These are phyloP conservation scores for Thamnophis elegans DNA, from an alignment of 2,797 vertebrate genomes.

Conservation along the genomic window DNA sequence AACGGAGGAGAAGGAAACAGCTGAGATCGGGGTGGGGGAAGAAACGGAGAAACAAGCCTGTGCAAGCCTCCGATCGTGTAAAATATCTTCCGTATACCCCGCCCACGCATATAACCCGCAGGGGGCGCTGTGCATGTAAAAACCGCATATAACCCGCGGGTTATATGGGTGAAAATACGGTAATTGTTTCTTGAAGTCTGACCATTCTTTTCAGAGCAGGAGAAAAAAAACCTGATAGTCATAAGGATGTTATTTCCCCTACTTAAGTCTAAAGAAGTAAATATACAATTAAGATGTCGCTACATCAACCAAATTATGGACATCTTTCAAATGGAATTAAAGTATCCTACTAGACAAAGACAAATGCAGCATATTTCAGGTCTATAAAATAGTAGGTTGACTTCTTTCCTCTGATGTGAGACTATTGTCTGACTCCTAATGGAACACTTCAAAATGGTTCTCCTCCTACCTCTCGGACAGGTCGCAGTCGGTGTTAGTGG, in stretches of 20 bases:
- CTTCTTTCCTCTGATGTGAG: not conserved
- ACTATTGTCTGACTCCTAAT: not conserved
- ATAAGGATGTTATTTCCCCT: not conserved
- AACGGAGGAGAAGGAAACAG: too few species aligned
- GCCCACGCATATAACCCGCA: too few species aligned
- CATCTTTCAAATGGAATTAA: not conserved
- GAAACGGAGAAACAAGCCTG: too few species aligned
- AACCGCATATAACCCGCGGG: too few species aligned
- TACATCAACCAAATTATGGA: not conserved
- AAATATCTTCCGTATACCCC: too few species aligned
- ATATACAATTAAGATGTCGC: not conserved
- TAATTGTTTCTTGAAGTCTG: not conserved
- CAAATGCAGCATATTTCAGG: not conserved
- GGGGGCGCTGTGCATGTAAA: too few species aligned
- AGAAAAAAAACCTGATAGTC: not conserved
- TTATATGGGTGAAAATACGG: too few species aligned
- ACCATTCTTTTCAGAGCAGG: not conserved
- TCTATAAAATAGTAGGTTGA: not conserved
- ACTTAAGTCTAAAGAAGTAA: not conserved
- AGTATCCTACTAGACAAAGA: too few species aligned
- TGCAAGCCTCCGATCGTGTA: too few species aligned
- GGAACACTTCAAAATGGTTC: not conserved
- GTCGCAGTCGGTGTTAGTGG: too few species aligned
- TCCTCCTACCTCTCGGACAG: too few species aligned
- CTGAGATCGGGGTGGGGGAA: too few species aligned